Conservation (phyloP, 2,797 vertebrate species). For the Melanotaenia boesemani region DNA sequence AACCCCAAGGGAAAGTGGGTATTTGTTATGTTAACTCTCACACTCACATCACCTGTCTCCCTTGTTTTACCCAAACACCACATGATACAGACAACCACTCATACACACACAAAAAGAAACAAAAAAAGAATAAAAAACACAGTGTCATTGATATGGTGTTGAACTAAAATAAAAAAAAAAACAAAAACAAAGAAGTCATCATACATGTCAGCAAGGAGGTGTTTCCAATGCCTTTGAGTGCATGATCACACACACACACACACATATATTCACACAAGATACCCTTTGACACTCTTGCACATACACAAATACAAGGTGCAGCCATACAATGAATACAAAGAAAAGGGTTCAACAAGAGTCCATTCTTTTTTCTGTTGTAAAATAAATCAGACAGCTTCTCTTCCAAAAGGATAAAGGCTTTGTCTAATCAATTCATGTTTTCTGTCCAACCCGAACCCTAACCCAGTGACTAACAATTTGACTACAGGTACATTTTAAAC, state of each 20-base stretch:
- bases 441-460: conserved; percentile 16
- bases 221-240: background rate
- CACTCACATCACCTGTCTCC: conserved; percentile 46
- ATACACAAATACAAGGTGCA: conserved; percentile 13
- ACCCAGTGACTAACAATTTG: conserved; percentile 35
- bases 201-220: conserved; percentile 20
- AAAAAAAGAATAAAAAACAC: background rate
- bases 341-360: conserved; percentile 51
- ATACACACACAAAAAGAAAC: background rate
- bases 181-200: background rate
- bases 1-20: conserved; percentile 58
- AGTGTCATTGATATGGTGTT: background rate
- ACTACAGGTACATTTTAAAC: conserved; percentile 36
- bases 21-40: conserved; percentile 72
- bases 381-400: conserved; percentile 40
- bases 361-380: conserved; percentile 35
- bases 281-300: conserved; percentile 13
- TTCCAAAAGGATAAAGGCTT: conserved; percentile 46
- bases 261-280: background rate
- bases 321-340: conserved; percentile 40
- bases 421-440: conserved; percentile 52
- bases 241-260: conserved; percentile 17
- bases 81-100: background rate
- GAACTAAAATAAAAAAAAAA: background rate
- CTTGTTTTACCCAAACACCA: background rate